Conservation (phyloP, 2,113 vertebrate genomes). For the Halcyon senegalensis region DNA sequence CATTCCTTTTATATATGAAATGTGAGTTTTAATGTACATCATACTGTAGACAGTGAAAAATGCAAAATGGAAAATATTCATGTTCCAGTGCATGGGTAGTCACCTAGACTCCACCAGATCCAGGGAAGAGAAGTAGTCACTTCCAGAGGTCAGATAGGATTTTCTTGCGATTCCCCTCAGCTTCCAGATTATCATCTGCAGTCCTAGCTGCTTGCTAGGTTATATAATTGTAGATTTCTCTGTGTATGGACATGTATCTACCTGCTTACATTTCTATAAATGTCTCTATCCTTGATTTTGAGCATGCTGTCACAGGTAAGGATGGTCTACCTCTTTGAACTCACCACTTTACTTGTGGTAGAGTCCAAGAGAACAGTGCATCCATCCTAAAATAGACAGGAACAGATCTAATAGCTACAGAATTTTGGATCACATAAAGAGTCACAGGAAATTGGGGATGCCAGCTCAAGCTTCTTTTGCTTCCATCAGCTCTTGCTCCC, state of each 20-base stretch:
- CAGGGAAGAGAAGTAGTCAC: neutral
- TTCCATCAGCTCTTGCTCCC: neutral
- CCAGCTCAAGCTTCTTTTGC: neutral
- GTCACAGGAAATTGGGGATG: neutral
- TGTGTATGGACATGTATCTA: neutral
- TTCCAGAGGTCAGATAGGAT: neutral
- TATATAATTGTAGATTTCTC: neutral
- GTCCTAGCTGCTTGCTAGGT: neutral
- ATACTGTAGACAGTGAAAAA: neutral
- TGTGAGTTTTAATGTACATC: neutral
- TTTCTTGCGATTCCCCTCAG: neutral
- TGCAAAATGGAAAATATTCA: neutral
- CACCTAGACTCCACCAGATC: neutral
- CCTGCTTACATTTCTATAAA: neutral
- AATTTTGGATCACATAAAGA: neutral
- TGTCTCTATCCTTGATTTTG: neutral
- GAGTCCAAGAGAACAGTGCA: neutral
- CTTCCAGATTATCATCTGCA: neutral
- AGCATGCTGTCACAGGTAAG: neutral
- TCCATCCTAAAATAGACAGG: neutral
- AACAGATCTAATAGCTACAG: neutral
- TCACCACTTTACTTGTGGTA: neutral
- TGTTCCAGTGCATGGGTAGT: neutral
- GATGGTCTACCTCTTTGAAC: neutral
- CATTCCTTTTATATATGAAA: neutral